Base-by-base conservation (phyloP, 2,797 vertebrate species). In the Syncerus caffer region DNA sequence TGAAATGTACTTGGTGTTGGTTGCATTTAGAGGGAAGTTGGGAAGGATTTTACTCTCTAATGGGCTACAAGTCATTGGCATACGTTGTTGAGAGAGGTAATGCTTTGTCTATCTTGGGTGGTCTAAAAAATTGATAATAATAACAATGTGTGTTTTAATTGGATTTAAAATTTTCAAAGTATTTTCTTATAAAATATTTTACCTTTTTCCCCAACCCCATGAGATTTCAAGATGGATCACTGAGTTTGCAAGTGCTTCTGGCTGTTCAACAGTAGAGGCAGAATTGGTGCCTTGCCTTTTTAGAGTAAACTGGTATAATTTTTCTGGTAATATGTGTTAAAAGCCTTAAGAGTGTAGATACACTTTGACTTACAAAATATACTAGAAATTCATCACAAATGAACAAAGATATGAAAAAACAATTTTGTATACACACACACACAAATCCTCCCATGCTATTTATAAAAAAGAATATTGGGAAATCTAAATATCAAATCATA, bases 161-260 rank as follows among this genome's bases (percentile, higher is more conserved):
- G 5, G 23, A 67, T 23, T 80, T 93, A 93, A 34, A 84, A 34
- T 80, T 89, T 84, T 92, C 23, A 64, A 90, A 74, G 13, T 64
- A 92, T 90, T 78, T 87, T 93, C 50, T 87, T 74, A 92, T 51
- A 79, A 80, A 95, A 19, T 82, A 82, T 50, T 85, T 96, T 50
- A 92, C 92, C 6, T 45, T 85, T 90, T 89, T 38, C 34, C 21
- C 13, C 27, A 82, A 38, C 1, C 7, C 9, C 34, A 29, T 85
- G 38, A 51, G 31, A 90, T 93, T 94, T 86, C 34, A 45, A 47
- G 51, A 71, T 74, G 23, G 15, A 45, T 67, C n/a, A 50, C 4
- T 95, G 38, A 94, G 12, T 94, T 55, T 71, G 25, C 27, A 89
- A 95, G 93, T 15, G 21, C 13, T 84, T 95, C 42, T 47, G 42